Evolutionary conservation across 2,113 vertebrate genomes (phyloP).

Genomic region (Apodemus speciosus): DNA sequence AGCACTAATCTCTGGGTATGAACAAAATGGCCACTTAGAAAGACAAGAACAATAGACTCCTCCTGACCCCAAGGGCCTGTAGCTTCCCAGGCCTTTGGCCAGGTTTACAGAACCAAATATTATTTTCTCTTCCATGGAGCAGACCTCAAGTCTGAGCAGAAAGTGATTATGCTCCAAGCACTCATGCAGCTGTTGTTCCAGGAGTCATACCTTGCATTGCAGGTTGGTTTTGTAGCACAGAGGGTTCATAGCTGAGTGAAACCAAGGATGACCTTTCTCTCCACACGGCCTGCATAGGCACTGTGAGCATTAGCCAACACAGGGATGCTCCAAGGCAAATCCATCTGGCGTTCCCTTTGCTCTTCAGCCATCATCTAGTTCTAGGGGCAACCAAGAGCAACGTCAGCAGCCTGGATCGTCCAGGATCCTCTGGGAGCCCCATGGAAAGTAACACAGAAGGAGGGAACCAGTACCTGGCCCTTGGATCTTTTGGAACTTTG

Average conservation of each 20-base stretch:
- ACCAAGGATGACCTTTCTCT: not conserved
- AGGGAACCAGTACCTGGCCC: not conserved
- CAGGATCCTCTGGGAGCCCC: not conserved
- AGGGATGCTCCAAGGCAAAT: not conserved
- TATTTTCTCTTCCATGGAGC: not conserved
- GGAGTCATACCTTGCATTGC: no score
- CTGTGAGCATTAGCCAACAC: not conserved
- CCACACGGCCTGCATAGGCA: not conserved
- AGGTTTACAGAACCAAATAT: not conserved
- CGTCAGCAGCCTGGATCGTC: not conserved
- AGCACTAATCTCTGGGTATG: not conserved
- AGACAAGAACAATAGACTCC: not conserved
- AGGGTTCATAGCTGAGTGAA: not conserved
- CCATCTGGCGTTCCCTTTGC: not conserved
- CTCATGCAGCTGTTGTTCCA: not conserved
- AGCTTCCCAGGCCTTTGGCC: not conserved
- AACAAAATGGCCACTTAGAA: not conserved
- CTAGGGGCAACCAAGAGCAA: not conserved
- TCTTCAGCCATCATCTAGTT: not conserved
- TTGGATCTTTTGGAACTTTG: not conserved
- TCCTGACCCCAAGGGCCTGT: not conserved
- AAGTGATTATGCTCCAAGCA: not conserved
- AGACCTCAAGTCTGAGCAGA: not conserved
- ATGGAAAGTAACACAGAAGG: not conserved
- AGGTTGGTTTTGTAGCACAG: not conserved